Evolutionary conservation across 2,888 invertebrate species (phyloP), one percentile per base, ranked within the genome.

Genomic region (Cyclophora albipunctata): DNA sequence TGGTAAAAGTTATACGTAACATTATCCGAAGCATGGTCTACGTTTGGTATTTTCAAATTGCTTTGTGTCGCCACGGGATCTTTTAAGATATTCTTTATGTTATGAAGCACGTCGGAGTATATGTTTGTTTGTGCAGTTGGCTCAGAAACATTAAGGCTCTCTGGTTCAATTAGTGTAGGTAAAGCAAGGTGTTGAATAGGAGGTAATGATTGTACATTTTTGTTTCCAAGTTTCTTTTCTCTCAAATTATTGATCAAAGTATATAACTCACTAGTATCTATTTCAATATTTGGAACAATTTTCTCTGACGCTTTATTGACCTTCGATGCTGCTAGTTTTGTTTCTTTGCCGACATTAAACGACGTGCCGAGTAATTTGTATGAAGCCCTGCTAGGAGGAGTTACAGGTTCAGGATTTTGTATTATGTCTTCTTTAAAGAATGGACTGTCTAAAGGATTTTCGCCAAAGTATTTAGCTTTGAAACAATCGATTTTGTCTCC

Each of bases 401-500:
- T 64, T 34, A 87, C 70, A 40, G 89, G 87, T 63, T 87, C 81
- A 1, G 91, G 91, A 34, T 80, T 75, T 6, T 76, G 73, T 55
- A 91, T 88, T 5, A 78, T 66, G 43, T 90, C 86, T 81, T 92
- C 91, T 52, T 82, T 78, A 63, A 95, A 95, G 59, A 95, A 86
- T 0, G 94, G 94, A 79, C 92, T 94, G 60, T 94, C 94, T 49
- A 95, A 75, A 1, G 95, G 95, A 73, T 94, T 91, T 53, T 90
- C 85, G 1, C 94, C 95, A 71, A 95, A 95, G 71, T 92, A 94
- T 80, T 93, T 93, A 0, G 86, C 84, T 74, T 93, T 94, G 35
- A 93, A 91, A 66, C 95, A 95, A 58, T 93, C 92, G 33, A 95
- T 92, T 81, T 93, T 93, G 58, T 93, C 92, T 0, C 94, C 94